Conservation (phyloP, 1,140 invertebrate species). For the Eufriesea mexicana region DNA sequence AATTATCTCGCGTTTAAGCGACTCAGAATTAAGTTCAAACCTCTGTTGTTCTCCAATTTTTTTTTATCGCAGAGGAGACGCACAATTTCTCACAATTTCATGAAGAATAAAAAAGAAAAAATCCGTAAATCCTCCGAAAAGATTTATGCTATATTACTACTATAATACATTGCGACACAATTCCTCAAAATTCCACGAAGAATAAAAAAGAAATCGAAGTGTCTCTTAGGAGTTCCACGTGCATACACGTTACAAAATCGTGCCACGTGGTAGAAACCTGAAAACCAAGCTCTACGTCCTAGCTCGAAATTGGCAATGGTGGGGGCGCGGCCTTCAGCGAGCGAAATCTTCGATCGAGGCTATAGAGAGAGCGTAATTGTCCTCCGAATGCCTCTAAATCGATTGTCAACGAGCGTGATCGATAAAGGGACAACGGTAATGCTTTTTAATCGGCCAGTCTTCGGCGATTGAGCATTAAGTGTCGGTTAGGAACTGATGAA, state of each 20-base stretch:
- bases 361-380: not conserved
- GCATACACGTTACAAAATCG: not conserved
- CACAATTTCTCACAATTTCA: too few relatives aligned
- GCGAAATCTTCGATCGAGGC: not conserved
- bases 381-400: not conserved
- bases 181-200: not conserved
- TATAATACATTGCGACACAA: not conserved
- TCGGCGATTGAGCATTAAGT: not conserved
- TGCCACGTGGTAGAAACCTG: not conserved
- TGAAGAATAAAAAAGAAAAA: too few relatives aligned
- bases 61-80: too few relatives aligned
- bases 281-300: too few relatives aligned
- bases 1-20: not conserved
- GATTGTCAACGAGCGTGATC: not conserved
- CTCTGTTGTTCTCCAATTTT: not conserved
- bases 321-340: not conserved
- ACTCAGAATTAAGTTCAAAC: not conserved
- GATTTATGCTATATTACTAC: too few relatives aligned
- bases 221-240: not conserved
- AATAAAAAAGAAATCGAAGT: not conserved
- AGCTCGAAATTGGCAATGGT: not conserved
- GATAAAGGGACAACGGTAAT: not conserved
- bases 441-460: conserved; percentile 11
- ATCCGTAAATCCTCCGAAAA: too few relatives aligned
- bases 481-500: not conserved